Evolutionary conservation across 2,797 vertebrate species (phyloP), one percentile per base, ranked within the genome.

Genomic region (Cuniculus paca): DNA sequence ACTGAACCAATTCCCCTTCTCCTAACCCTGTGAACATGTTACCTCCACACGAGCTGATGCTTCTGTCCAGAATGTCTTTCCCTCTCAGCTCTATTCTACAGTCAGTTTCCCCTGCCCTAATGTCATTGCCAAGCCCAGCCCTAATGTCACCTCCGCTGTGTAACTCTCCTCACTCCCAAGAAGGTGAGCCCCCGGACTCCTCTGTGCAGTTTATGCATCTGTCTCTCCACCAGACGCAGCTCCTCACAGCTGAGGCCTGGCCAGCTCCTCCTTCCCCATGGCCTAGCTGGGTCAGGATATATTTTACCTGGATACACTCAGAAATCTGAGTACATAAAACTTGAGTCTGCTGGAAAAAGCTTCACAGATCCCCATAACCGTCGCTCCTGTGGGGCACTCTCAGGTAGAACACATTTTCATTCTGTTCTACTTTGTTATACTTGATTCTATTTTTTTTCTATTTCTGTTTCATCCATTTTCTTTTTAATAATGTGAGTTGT

Each of bases 1-100:
- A 56, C 8, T 1, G 36, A 68, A 5, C 31, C 3, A 2, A 34
- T 36, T 13, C 6, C 17, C 9, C 0, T 74, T 19, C 39, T 19
- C 39, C 50, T 39, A 1, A 6, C 28, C 60, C 16, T 0, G 0
- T 34, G 5, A 31, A 11, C 16, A 34, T 4, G 5, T 39, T 39
- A 0, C 28, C 39, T 70, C 68, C 14, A 13, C 6, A 2, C 14
- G 1, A 28, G 72, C 77, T 52, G 70, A 19, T 16, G 4, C 20
- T 56, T 83, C 56, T 28, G 34, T 26, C 74, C 52, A 20, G 4
- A 75, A 45, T 6, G 13, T 20, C 63, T 39, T 56, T 48, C 22
- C 28, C 45, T 52, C 9, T 77, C 63, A 26, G 7, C 36, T 72
- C 9, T 3, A 16, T 20, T 50, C 75, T 74, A 13, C 34, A 36